Evolutionary conservation across 2,113 vertebrate genomes (phyloP).

Genomic region (Panurus biarmicus): DNA sequence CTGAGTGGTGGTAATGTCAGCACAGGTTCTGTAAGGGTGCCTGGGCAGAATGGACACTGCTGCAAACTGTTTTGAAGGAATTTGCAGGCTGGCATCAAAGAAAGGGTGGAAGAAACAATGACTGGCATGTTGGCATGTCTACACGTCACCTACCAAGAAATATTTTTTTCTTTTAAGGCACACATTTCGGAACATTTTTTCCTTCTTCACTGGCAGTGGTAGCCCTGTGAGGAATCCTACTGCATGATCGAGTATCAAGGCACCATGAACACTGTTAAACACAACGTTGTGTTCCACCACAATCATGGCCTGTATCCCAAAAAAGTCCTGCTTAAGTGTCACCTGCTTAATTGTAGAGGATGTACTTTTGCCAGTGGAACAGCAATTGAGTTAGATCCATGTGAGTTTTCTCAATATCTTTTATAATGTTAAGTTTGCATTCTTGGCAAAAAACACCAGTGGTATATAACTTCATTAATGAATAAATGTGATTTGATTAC

Average conservation of each 20-base stretch:
- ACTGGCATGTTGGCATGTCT: neutral
- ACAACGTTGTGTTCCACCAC: neutral
- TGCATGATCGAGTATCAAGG: neutral
- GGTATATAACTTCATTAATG: neutral
- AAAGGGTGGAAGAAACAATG: neutral
- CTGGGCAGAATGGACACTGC: neutral
- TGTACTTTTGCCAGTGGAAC: accelerated
- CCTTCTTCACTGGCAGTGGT: neutral
- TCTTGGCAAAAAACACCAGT: neutral
- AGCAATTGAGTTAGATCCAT: neutral
- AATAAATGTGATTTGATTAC: neutral
- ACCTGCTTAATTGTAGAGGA: neutral
- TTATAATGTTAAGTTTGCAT: neutral
- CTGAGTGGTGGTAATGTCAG: neutral
- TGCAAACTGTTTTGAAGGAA: neutral
- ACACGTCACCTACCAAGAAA: neutral
- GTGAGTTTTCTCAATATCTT: neutral
- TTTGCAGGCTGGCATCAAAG: neutral
- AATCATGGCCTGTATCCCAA: neutral
- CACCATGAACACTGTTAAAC: neutral
- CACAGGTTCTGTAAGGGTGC: neutral
- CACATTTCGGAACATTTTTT: neutral
- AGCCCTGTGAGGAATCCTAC: neutral
- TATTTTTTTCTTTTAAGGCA: neutral
- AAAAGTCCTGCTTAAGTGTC: neutral